These are phyloP conservation scores for Himantopus leucocephalus DNA, from an alignment of 2,113 vertebrate species.

Conservation along the genomic window DNA sequence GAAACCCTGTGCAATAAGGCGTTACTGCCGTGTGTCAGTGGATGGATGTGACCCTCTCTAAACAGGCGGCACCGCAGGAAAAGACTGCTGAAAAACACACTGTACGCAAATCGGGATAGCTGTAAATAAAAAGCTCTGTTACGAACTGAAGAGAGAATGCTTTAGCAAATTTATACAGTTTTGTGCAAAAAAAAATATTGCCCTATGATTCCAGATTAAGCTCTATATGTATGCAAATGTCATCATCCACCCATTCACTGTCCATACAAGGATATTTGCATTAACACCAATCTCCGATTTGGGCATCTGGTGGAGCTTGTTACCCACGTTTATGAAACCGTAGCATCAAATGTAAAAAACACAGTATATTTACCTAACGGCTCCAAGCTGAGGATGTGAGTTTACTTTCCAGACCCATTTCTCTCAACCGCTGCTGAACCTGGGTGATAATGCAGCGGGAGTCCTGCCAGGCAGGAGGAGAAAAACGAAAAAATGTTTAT, in stretches of 20 bases:
- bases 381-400: not conserved
- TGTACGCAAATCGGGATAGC: not conserved
- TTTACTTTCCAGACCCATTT: not conserved
- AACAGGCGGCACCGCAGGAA: not conserved
- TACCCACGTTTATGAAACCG: not conserved
- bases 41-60: not conserved
- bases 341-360: not conserved
- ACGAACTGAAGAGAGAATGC: not conserved
- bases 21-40: not conserved
- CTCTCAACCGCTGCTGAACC: not conserved
- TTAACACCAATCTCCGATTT: conserved; percentile 18
- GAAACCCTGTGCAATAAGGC: not conserved
- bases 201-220: not conserved
- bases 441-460: not conserved
- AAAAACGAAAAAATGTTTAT: not conserved
- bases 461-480: not conserved
- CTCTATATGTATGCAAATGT: conserved; percentile 43
- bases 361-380: not conserved
- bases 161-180: not conserved
- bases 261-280: not conserved
- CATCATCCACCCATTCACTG: conserved; percentile 33
- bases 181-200: not conserved
- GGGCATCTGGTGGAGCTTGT: conserved; percentile 7
- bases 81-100: not conserved
- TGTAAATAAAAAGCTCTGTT: conserved; percentile 52